Percentiles rank a stretch among this genome's conserved stretches.
These are phyloP conservation scores for Phocoena phocoena DNA, from an alignment of 2,113 vertebrate genomes.

Conservation along the genomic window DNA sequence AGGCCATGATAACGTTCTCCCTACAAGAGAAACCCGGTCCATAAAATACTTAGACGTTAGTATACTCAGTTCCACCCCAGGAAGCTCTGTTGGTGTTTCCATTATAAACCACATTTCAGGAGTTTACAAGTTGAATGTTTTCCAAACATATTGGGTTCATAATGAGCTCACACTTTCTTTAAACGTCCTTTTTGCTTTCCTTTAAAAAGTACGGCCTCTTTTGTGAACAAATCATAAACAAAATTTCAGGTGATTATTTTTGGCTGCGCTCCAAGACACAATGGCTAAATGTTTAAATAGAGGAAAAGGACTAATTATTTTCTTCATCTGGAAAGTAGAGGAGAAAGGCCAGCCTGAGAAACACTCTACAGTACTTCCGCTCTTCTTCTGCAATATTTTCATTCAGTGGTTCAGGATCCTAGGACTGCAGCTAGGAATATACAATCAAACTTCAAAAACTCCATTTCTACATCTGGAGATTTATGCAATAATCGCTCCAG, in stretches of 20 bases:
- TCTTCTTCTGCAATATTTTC: constrained; percentile 65
- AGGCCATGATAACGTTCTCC: constrained; percentile 53
- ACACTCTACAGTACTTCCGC: constrained; percentile 39
- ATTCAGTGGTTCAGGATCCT: constrained; percentile 37
- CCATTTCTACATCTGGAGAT: constrained; percentile 65
- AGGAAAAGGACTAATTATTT: constrained; percentile 75
- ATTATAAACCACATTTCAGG: constrained; percentile 79
- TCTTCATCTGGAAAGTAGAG: constrained; percentile 65
- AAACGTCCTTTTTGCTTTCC: constrained; percentile 65
- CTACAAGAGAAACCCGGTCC: constrained; percentile 17
- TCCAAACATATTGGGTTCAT: constrained; percentile 76
- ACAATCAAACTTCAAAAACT: constrained; percentile 61
- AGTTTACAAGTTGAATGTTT: constrained; percentile 80
- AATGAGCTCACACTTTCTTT: constrained; percentile 78
- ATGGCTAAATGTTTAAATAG: constrained; percentile 67
- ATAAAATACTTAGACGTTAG: constrained; percentile 50
- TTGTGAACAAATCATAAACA: constrained; percentile 80
- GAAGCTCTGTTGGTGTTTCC: constrained; percentile 72
- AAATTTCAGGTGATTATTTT: constrained; percentile 81
- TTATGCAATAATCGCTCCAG: constrained; percentile 66
- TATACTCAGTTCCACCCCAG: constrained; percentile 47
- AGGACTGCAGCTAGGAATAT: constrained; percentile 16
- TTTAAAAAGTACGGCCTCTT: constrained; percentile 68
- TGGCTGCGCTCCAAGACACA: constrained; percentile 72
- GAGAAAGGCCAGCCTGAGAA: constrained; percentile 54